Percentiles rank a stretch among this genome's conserved stretches.
Evolutionary conservation across 2,888 invertebrate species (phyloP).

Genomic region (Protula sp.): DNA sequence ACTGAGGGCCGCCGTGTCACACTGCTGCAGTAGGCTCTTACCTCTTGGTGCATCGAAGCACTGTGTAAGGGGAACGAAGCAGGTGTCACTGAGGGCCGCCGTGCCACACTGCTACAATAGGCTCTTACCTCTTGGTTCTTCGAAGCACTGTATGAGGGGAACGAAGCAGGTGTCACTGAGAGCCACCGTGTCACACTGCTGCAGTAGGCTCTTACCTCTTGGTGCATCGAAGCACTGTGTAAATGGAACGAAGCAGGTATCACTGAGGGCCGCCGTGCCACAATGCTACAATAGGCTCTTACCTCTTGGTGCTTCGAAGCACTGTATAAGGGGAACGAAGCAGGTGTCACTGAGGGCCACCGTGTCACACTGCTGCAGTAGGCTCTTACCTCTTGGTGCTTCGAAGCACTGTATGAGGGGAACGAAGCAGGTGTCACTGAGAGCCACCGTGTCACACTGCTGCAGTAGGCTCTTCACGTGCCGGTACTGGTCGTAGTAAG

Average conservation of each 20-base stretch:
- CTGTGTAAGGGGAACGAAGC: slow-evolving; percentile 25
- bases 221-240: slow-evolving; percentile 28
- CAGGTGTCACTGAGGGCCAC: slow-evolving; percentile 70
- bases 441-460: slow-evolving; percentile 81
- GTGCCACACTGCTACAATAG: slow-evolving; percentile 88
- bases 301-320: no score
- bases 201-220: slow-evolving; percentile 58
- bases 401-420: slow-evolving; percentile 29
- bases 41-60: no score
- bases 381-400: no score
- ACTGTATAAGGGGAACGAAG: slow-evolving; percentile 25
- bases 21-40: no score
- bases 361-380: slow-evolving; percentile 80
- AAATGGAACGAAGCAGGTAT: slow-evolving; percentile 51
- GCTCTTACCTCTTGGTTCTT: slow-evolving; percentile 49
- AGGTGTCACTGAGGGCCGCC: slow-evolving; percentile 70
- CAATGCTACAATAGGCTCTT: no score
- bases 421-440: slow-evolving; percentile 60
- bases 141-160: slow-evolving; percentile 27
- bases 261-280: slow-evolving; percentile 74
- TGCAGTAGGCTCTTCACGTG: slow-evolving; percentile 77
- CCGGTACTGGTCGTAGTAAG: slow-evolving; percentile 71
- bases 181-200: slow-evolving; percentile 83
- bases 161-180: slow-evolving; percentile 62
- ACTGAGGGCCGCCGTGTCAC: slow-evolving; percentile 76